A percentile compares a stretch with the other conserved stretches of the same genome.
Evolutionary conservation across 2,113 vertebrate genomes (phyloP).

Genomic region (Danionella cerebrum): DNA sequence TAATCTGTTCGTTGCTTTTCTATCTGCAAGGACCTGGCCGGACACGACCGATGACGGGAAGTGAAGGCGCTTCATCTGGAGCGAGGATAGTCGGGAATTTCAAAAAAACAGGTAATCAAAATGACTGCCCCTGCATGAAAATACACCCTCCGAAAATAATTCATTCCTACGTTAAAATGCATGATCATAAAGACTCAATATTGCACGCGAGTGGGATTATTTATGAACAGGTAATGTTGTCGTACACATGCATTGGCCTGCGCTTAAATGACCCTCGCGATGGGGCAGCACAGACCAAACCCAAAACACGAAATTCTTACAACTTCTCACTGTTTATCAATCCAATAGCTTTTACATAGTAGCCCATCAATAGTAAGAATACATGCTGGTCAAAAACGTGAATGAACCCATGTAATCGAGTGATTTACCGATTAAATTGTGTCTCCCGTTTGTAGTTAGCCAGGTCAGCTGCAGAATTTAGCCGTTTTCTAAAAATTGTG

Average conservation of each 20-base stretch:
- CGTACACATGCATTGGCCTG: slow-evolving; percentile 48
- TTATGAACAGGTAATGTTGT: background rate
- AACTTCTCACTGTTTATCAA: slow-evolving; percentile 1
- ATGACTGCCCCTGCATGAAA: slow-evolving; percentile 50
- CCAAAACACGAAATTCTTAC: slow-evolving; percentile 46
- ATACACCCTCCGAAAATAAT: slow-evolving; percentile 36
- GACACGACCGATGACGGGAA: slow-evolving; percentile 62
- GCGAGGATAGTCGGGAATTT: slow-evolving; percentile 72
- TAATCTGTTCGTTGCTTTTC: background rate
- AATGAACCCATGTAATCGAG: background rate
- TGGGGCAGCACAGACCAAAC: slow-evolving; percentile 55
- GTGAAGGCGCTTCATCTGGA: slow-evolving; percentile 61
- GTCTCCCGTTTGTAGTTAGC: background rate
- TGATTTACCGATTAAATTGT: background rate
- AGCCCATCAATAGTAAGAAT: background rate
- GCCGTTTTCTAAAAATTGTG: background rate
- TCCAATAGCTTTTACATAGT: background rate
- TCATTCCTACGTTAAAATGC: slow-evolving; percentile 24
- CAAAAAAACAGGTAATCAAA: slow-evolving; percentile 70
- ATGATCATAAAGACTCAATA: background rate
- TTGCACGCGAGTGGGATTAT: background rate
- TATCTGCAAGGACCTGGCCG: slow-evolving; percentile 27
- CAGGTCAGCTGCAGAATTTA: slow-evolving; percentile 14
- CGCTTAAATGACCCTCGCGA: slow-evolving; percentile 65
- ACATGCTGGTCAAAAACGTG: background rate